Conservation (phyloP, 2,888 invertebrate species). For the Lottia gigantea region DNA sequence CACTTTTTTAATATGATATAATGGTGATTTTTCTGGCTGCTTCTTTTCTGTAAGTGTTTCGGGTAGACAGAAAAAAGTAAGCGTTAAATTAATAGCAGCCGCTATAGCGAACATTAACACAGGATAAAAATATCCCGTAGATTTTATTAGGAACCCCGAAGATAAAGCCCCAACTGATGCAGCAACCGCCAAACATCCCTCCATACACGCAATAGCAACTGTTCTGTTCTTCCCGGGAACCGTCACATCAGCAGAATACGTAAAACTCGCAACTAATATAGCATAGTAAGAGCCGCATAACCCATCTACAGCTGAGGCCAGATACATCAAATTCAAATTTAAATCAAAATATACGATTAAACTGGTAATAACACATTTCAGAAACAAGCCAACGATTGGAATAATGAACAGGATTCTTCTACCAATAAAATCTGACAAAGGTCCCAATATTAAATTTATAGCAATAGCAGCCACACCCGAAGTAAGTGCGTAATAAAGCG, state of each 20-base stretch:
- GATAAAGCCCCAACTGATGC: conserved; percentile 23
- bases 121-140: conserved; percentile 27
- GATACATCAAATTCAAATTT: conserved; percentile 25
- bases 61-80: conserved; percentile 29
- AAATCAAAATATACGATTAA: not conserved
- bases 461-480: not conserved
- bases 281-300: conserved; percentile 32
- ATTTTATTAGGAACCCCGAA: conserved; percentile 34
- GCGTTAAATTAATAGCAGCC: conserved; percentile 19
- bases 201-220: conserved; percentile 30
- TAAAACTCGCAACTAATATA: conserved; percentile 27
- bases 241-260: conserved; percentile 38
- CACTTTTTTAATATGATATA: conserved; percentile 30
- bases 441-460: not conserved
- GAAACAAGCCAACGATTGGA: not conserved
- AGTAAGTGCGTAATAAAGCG: not conserved
- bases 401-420: not conserved
- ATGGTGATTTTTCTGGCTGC: conserved; percentile 18
- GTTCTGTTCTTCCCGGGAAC: conserved; percentile 31
- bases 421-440: not conserved
- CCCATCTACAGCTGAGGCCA: conserved; percentile 35
- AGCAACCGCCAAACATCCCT: conserved; percentile 32
- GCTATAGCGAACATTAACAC: conserved; percentile 23
- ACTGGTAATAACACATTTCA: not conserved
- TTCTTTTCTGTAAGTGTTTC: conserved; percentile 26